These are phyloP conservation scores for Microlaimidae sp. DNA, from an alignment of 2,888 invertebrate species.

Conservation along the genomic window DNA sequence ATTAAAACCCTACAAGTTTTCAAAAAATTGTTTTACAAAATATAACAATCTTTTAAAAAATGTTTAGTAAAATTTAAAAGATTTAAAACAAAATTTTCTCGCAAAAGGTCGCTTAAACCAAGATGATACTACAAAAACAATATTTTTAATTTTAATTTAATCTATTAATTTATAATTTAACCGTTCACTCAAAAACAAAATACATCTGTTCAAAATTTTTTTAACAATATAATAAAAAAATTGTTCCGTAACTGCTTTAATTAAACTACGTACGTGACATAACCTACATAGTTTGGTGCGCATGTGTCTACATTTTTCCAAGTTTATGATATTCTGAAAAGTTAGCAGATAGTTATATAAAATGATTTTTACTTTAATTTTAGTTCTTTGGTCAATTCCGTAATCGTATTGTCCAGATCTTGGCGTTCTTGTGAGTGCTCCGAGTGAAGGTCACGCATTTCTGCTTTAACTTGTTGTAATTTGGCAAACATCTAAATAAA, in stretches of 20 bases:
- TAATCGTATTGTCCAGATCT: conserved; percentile 73
- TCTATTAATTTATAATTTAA: too few species aligned
- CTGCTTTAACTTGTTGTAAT: conserved; percentile 55
- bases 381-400: conserved; percentile 69
- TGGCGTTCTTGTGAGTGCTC: conserved; percentile 77
- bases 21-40: too few species aligned
- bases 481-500: conserved; percentile 51
- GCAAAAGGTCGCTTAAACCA: too few species aligned
- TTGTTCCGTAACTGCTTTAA: too few species aligned
- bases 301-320: neutral
- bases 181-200: too few species aligned
- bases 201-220: too few species aligned
- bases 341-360: neutral
- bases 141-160: too few species aligned
- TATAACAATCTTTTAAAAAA: too few species aligned
- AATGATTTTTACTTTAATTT: conserved; percentile 55
- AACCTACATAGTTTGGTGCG: neutral
- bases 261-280: neutral
- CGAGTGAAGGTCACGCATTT: conserved; percentile 61
- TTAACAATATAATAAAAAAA: too few species aligned
- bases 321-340: neutral
- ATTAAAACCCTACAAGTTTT: conserved; percentile 48
- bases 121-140: too few species aligned
- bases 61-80: too few species aligned
- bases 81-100: too few species aligned